These are phyloP conservation scores for Papilio demoleus DNA, from an alignment of 2,888 invertebrate species.

Conservation along the genomic window DNA sequence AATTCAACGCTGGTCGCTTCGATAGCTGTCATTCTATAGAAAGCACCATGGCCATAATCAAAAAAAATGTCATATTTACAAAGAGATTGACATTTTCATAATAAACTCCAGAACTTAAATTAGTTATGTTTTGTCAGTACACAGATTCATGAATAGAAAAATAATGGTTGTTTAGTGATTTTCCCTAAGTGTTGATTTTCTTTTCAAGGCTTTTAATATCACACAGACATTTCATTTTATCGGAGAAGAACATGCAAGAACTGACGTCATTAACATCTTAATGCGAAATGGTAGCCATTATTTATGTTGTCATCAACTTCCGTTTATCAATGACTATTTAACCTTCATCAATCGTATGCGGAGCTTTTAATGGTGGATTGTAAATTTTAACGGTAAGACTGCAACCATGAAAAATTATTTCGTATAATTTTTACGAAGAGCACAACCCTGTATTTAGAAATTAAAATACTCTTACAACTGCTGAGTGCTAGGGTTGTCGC, in stretches of 20 bases:
- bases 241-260: background rate
- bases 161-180: no score
- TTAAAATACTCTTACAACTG: constrained; percentile 23
- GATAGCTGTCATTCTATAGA: constrained; percentile 23
- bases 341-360: constrained; percentile 7
- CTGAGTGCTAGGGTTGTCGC: constrained; percentile 25
- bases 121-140: no score
- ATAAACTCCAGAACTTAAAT: no score
- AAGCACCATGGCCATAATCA: constrained; percentile 8
- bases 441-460: background rate
- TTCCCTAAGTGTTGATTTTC: no score
- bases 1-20: constrained; percentile 29
- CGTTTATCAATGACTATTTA: background rate
- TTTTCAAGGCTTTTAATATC: no score
- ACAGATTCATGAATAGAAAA: no score
- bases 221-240: no score
- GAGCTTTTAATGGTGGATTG: background rate
- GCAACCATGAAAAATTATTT: constrained; percentile 5
- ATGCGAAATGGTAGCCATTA: background rate
- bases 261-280: background rate
- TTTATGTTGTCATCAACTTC: background rate
- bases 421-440: background rate
- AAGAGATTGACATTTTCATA: background rate
- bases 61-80: background rate
- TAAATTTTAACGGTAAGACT: constrained; percentile 10